phyloP scores from a whole-genome alignment of 2,888 invertebrate genomes.

The Drosophila falleni region DNA sequence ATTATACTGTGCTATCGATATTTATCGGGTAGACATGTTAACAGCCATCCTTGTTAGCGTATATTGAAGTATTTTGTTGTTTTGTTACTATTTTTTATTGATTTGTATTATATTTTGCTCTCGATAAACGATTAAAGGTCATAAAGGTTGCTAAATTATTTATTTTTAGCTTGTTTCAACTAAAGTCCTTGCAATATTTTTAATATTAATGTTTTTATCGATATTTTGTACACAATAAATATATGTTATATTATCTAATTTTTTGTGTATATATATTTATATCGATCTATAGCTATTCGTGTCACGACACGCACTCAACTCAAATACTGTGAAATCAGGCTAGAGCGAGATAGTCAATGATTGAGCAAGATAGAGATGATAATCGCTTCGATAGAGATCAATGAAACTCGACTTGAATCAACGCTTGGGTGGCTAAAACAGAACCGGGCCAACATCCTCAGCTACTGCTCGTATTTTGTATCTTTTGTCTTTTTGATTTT shows the following conservation, averaged over 20 bases:
- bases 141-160: not conserved
- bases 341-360: not conserved
- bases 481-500: constrained; percentile 47
- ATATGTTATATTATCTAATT: not conserved
- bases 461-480: constrained; percentile 49
- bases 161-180: not conserved
- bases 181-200: not conserved
- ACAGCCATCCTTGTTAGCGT: too few species aligned
- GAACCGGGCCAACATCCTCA: constrained; percentile 39
- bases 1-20: not conserved
- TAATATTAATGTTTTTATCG: not conserved
- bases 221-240: not conserved
- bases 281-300: not conserved
- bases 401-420: constrained; percentile 20
- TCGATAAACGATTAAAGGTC: not conserved
- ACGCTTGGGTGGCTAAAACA: constrained; percentile 49
- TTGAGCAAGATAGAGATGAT: not conserved
- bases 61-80: too few species aligned
- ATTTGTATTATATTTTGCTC: not conserved
- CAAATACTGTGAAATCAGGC: not conserved
- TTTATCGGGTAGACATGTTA: not conserved
- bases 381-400: constrained; percentile 15
- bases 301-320: constrained; percentile 11
- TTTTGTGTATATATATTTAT: not conserved
- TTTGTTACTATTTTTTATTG: not conserved